These are phyloP conservation scores for Caradrina kadenii DNA, from an alignment of 2,888 invertebrate genomes.

Conservation along the genomic window DNA sequence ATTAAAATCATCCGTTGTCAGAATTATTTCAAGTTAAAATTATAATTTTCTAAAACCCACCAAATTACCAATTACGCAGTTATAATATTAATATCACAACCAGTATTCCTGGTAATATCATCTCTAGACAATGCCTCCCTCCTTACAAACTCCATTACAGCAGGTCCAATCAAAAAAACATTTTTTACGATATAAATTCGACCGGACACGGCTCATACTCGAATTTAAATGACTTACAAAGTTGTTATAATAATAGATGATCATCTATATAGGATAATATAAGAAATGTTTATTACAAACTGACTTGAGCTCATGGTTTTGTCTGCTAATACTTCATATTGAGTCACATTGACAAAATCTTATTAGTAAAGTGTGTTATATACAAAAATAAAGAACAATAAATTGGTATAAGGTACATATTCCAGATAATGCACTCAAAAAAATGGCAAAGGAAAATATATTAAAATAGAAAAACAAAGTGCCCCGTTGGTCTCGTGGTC, in stretches of 20 bases:
- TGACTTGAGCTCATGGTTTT: conserved; percentile 22
- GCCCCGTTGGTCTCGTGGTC: no score
- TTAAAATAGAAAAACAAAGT: no score
- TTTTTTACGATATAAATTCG: conserved; percentile 88
- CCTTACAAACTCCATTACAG: conserved; percentile 82
- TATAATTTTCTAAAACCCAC: no score
- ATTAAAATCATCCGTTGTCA: no score
- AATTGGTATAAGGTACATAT: background rate
- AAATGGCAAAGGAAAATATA: no score
- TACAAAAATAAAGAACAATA: background rate
- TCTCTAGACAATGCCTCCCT: conserved; percentile 74
- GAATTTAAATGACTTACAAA: conserved; percentile 83
- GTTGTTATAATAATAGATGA: conserved; percentile 77
- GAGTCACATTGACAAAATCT: background rate
- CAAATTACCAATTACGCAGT: no score
- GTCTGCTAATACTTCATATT: background rate
- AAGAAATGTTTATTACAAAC: conserved; percentile 58
- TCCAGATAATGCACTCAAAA: no score
- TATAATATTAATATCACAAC: background rate
- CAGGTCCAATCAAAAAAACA: conserved; percentile 89
- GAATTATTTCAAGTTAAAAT: no score
- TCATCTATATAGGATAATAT: conserved; percentile 59
- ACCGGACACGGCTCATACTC: conserved; percentile 87
- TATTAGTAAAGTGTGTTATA: background rate
- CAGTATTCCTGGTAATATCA: conserved; percentile 52